These are phyloP conservation scores for Serilophus lunatus DNA, from an alignment of 2,113 vertebrate species.

Conservation along the genomic window DNA sequence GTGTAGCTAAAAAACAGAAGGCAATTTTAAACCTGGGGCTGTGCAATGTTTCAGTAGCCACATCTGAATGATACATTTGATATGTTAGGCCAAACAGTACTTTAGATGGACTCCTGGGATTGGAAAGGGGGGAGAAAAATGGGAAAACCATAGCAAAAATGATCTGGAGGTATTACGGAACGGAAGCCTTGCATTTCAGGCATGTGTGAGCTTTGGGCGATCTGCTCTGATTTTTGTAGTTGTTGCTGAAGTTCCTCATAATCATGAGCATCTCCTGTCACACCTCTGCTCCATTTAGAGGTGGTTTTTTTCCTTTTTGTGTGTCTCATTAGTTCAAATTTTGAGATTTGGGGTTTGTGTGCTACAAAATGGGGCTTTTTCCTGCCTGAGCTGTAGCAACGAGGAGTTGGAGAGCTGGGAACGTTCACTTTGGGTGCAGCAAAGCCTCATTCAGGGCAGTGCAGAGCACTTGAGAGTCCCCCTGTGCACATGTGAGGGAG, in stretches of 20 bases:
- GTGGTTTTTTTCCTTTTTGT: not conserved
- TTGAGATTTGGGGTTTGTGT: not conserved
- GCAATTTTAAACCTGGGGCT: not conserved
- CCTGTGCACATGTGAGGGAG: rapidly evolving
- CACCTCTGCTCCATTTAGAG: not conserved
- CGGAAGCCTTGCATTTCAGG: not conserved
- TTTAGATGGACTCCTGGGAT: not conserved
- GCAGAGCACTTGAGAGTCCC: not conserved
- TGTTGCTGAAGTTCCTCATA: not conserved
- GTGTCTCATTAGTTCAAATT: not conserved
- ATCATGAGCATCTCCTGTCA: not conserved
- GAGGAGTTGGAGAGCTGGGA: not conserved
- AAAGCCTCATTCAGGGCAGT: not conserved
- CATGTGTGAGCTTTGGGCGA: not conserved
- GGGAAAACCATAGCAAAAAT: not conserved
- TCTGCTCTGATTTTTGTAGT: not conserved
- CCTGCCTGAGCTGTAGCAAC: not conserved
- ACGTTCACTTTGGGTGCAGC: not conserved
- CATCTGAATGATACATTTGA: not conserved
- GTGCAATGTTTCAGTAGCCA: not conserved
- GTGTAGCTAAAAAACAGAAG: not conserved
- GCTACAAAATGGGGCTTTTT: not conserved
- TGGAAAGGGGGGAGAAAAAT: not conserved
- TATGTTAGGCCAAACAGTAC: not conserved
- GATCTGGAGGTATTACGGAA: not conserved